Percentiles rank a stretch among this genome's conserved stretches.
Conservation (phyloP, 2,797 vertebrate species). For the Leptoclinus maculatus region DNA sequence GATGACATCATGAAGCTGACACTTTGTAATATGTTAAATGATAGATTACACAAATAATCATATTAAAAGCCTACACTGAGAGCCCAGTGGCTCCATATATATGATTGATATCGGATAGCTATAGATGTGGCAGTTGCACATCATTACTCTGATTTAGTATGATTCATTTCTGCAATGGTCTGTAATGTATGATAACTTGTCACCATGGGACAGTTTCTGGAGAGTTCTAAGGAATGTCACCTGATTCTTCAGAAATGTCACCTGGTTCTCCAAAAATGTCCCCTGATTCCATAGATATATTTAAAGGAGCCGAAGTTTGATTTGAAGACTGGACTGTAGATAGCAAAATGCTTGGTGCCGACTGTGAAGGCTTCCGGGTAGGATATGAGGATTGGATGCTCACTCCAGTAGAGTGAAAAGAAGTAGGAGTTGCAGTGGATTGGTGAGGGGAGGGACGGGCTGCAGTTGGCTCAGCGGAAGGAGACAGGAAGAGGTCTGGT, state of each 20-base stretch:
- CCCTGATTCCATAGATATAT: background rate
- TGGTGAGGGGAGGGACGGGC: rapidly evolving
- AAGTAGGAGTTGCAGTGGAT: background rate
- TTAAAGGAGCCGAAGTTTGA: background rate
- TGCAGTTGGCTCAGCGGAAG: slow-evolving; percentile 3
- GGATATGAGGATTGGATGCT: background rate
- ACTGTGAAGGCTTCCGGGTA: background rate
- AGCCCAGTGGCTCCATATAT: background rate
- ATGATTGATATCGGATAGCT: slow-evolving; percentile 5
- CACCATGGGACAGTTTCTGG: background rate
- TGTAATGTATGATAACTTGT: background rate
- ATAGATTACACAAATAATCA: slow-evolving; percentile 11
- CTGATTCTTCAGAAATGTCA: background rate
- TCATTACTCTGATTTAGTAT: background rate
- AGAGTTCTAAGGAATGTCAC: background rate
- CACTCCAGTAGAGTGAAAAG: background rate
- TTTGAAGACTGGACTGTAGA: background rate
- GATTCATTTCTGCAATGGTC: background rate
- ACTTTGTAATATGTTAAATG: background rate
- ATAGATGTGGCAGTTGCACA: background rate
- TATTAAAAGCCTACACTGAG: background rate
- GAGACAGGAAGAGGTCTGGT: background rate
- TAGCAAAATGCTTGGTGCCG: background rate
- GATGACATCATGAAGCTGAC: background rate
- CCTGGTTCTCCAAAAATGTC: background rate